Percentiles rank a stretch among this genome's conserved stretches.
phyloP scores from a whole-genome alignment of 1,140 invertebrate genomes.

The Caenorhabditis tropicalis region DNA sequence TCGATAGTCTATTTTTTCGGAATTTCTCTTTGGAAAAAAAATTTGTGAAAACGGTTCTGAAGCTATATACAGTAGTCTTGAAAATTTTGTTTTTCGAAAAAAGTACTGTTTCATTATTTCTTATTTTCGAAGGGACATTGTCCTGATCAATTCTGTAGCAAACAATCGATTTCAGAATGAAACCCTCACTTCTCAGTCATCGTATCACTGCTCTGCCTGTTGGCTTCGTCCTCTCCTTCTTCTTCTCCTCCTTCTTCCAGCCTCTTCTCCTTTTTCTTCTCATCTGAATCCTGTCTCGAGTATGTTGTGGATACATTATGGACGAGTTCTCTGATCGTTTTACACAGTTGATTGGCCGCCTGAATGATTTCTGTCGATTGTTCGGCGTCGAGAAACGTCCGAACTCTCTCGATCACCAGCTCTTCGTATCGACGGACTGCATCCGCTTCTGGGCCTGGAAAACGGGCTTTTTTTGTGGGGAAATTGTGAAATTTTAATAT shows the following conservation, averaged over 20 bases:
- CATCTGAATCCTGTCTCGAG: background rate
- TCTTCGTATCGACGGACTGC: constrained; percentile 79
- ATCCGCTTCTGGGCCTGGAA: constrained; percentile 75
- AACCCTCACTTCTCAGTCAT: constrained; percentile 49
- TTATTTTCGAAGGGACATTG: no score
- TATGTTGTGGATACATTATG: background rate
- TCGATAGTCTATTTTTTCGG: no score
- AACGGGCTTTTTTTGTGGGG: background rate
- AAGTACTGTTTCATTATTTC: no score
- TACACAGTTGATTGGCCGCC: constrained; percentile 67
- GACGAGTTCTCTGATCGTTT: constrained; percentile 67
- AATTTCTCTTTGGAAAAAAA: no score
- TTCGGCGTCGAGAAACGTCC: constrained; percentile 54
- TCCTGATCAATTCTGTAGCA: no score
- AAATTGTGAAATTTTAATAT: no score
- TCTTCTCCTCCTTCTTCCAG: background rate
- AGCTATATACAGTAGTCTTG: no score
- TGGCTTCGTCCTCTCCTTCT: background rate
- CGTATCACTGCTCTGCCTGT: constrained; percentile 8
- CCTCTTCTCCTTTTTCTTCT: background rate
- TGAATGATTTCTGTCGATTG: constrained; percentile 57
- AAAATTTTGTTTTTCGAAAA: no score
- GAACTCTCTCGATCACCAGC: constrained; percentile 66
- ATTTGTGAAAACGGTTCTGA: no score
- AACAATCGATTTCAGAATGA: no score